These are phyloP conservation scores for Nansenia antarctica DNA, from an alignment of 2,113 vertebrate genomes.

Conservation along the genomic window DNA sequence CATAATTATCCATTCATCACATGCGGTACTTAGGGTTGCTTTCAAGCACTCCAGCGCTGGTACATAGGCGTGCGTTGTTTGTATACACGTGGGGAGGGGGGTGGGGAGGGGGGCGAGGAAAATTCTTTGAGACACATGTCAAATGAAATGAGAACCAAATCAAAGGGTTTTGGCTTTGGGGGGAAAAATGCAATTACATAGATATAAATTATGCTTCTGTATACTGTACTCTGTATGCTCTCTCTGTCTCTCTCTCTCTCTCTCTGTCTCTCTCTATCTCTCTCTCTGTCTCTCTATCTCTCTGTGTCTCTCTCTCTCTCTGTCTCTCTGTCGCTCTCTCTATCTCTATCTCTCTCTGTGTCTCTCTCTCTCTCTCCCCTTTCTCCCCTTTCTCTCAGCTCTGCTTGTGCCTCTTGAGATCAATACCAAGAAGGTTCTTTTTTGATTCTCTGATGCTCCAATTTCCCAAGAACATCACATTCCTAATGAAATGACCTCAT, in stretches of 20 bases:
- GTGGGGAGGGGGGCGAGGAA: neutral
- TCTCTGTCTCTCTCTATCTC: too few species aligned
- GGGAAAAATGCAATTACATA: neutral
- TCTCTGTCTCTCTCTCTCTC: too few species aligned
- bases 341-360: too few species aligned
- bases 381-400: too few species aligned
- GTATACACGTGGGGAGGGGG: neutral
- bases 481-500: constrained; percentile 45
- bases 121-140: neutral
- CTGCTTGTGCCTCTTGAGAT: neutral
- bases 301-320: too few species aligned
- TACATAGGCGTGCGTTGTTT: neutral
- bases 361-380: too few species aligned
- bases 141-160: neutral
- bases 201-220: constrained; percentile 8
- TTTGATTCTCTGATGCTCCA: neutral
- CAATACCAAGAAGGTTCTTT: neutral
- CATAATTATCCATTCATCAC: neutral
- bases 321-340: too few species aligned
- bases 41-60: neutral
- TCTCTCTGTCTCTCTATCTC: too few species aligned
- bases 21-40: neutral
- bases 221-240: neutral
- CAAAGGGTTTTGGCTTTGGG: neutral
- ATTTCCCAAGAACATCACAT: constrained; percentile 43